Evolutionary conservation across 30 jellyfish, hydroid and myxozoan species (phyloP).

Genomic region (Turritopsis rubra): DNA sequence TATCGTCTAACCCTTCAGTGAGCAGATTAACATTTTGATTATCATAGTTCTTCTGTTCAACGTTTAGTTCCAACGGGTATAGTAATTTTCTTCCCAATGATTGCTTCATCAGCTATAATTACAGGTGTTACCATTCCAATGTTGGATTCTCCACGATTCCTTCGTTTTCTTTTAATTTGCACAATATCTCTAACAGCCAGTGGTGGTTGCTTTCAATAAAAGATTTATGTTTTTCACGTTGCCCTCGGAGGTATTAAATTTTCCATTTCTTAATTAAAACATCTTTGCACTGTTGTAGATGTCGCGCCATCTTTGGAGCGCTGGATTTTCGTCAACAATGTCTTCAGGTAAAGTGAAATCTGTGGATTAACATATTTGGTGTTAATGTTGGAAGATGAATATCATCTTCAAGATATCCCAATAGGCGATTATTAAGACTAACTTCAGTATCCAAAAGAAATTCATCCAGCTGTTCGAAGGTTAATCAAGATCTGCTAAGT

Average conservation of each 20-base stretch:
- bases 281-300: slow-evolving; percentile 3
- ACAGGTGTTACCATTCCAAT: neutral
- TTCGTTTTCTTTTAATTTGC: neutral
- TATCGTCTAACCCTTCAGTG: no score
- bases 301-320: neutral
- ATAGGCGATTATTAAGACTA: slow-evolving; percentile 19
- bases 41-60: no score
- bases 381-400: slow-evolving; percentile 20
- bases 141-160: neutral
- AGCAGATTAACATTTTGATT: no score
- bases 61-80: neutral
- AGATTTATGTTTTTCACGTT: neutral
- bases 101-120: neutral
- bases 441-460: slow-evolving; percentile 39
- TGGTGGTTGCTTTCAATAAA: neutral
- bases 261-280: neutral
- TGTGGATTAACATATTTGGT: slow-evolving; percentile 29
- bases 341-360: neutral
- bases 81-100: neutral
- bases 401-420: slow-evolving; percentile 21
- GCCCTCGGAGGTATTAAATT: neutral
- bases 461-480: slow-evolving; percentile 45
- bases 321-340: neutral
- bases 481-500: slow-evolving; percentile 30
- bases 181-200: neutral